phyloP scores from a whole-genome alignment of 1,140 invertebrate genomes.

The Rhopalosiphum maidis region DNA sequence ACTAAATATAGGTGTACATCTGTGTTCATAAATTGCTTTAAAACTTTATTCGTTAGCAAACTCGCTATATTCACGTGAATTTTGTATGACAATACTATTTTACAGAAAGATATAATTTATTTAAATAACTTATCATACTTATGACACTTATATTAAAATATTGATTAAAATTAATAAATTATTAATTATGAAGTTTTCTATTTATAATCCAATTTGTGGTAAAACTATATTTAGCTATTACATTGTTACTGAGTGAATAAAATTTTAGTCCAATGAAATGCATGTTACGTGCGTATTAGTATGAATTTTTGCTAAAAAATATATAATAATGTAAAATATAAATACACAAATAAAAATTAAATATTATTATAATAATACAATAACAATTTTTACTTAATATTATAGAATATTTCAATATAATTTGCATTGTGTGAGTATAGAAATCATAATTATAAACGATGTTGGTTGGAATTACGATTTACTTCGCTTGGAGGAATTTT shows the following conservation, averaged over 20 bases:
- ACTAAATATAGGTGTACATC: background rate
- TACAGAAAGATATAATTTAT: background rate
- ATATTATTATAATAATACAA: too few relatives aligned
- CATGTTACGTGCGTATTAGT: background rate
- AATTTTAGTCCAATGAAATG: background rate
- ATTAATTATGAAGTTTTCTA: background rate
- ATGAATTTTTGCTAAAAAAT: background rate
- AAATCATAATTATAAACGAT: background rate
- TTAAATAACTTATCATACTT: conserved; percentile 24
- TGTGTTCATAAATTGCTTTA: conserved; percentile 15
- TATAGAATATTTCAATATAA: too few relatives aligned
- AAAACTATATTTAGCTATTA: background rate
- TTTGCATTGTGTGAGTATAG: background rate
- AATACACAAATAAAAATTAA: background rate
- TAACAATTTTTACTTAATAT: too few relatives aligned
- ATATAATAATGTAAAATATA: background rate
- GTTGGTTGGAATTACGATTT: background rate
- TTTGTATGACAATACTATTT: background rate
- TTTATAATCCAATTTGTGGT: background rate
- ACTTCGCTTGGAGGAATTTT: background rate
- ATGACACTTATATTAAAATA: background rate
- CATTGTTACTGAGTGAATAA: background rate
- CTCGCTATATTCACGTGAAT: background rate
- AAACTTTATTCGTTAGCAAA: conserved; percentile 19
- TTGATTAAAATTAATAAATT: background rate